These are phyloP conservation scores for Plecotus auritus DNA, from an alignment of 2,113 vertebrate genomes.

Conservation along the genomic window DNA sequence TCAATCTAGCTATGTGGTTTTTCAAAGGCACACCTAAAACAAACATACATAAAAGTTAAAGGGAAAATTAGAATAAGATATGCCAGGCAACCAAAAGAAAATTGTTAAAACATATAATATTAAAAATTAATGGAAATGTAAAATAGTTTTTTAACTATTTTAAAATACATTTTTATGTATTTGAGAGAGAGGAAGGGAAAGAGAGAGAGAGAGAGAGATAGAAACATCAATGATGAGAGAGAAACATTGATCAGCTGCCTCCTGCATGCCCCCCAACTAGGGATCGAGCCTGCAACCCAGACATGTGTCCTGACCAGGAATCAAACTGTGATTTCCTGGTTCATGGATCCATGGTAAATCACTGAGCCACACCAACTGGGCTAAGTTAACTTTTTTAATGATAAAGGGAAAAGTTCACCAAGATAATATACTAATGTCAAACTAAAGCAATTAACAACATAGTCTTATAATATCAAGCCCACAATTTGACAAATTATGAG, in stretches of 20 bases:
- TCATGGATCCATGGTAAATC: too few species aligned
- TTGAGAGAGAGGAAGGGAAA: too few species aligned
- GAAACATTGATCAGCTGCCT: too few species aligned
- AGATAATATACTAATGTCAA: neutral
- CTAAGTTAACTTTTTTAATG: neutral
- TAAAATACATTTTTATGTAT: too few species aligned
- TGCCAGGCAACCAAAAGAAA: neutral
- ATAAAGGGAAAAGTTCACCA: neutral
- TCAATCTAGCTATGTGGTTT: neutral
- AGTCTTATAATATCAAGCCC: neutral
- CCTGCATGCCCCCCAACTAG: too few species aligned
- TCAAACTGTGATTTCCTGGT: too few species aligned
- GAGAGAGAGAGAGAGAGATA: too few species aligned
- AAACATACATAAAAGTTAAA: neutral
- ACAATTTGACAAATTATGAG: neutral
- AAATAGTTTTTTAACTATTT: neutral
- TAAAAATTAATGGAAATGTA: neutral
- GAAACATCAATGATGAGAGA: too few species aligned
- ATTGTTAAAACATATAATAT: neutral
- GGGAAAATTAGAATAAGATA: neutral
- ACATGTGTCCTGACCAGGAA: too few species aligned
- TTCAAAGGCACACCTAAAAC: neutral
- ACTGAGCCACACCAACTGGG: too few species aligned
- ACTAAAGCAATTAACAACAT: neutral
- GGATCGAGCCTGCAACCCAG: too few species aligned